Evolutionary conservation across 2,888 invertebrate genomes (phyloP).

Genomic region (Troides oblongomaculatus): DNA sequence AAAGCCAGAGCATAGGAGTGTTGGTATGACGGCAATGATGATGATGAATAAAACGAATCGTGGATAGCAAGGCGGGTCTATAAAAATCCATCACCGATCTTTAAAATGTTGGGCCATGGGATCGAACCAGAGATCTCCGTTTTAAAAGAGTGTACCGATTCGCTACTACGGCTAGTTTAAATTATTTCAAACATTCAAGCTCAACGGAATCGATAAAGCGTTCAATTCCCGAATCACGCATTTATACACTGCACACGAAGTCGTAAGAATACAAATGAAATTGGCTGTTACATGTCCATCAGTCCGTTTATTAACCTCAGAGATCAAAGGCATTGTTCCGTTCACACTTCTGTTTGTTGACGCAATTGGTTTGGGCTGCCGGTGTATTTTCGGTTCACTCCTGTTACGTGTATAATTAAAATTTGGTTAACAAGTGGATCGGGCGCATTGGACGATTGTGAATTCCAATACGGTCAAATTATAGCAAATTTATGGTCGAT

Average conservation of each 20-base stretch:
- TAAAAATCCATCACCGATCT: too few relatives aligned
- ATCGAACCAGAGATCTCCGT: too few relatives aligned
- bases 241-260: not conserved
- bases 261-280: constrained; percentile 6
- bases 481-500: too few relatives aligned
- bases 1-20: too few relatives aligned
- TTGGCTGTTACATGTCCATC: constrained; percentile 32
- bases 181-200: too few relatives aligned
- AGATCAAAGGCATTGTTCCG: constrained; percentile 46
- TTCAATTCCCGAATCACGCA: not conserved
- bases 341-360: constrained; percentile 44
- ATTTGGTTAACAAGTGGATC: constrained; percentile 19
- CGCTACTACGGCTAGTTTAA: too few relatives aligned
- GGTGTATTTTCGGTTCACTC: constrained; percentile 42
- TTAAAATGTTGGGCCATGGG: too few relatives aligned
- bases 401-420: constrained; percentile 36
- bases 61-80: too few relatives aligned
- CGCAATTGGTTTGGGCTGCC: constrained; percentile 35
- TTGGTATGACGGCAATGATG: too few relatives aligned
- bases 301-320: constrained; percentile 44
- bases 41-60: too few relatives aligned
- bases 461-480: too few relatives aligned
- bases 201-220: not conserved
- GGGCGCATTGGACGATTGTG: not conserved
- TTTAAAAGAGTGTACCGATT: too few relatives aligned